Percentiles rank a stretch among this genome's conserved stretches.
Evolutionary conservation across 1,140 invertebrate species (phyloP).

Genomic region (Calosoma granatense): DNA sequence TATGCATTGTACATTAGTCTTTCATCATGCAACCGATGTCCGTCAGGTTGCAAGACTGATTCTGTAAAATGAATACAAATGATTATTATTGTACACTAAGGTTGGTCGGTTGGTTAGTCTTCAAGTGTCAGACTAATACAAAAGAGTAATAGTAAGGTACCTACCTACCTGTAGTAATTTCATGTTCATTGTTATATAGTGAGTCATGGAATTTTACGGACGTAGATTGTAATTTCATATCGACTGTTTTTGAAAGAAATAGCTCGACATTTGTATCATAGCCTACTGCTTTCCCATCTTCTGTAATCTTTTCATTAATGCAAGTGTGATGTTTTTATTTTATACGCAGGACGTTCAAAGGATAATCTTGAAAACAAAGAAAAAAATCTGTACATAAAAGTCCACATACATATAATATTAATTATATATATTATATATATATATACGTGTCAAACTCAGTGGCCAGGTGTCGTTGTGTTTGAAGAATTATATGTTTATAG

Average conservation of each 20-base stretch:
- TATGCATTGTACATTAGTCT: not conserved
- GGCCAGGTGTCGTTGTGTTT: slow-evolving; percentile 19
- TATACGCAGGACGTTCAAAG: slow-evolving; percentile 2
- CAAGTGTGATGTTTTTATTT: not conserved
- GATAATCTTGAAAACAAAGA: not conserved
- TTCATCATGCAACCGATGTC: too few species aligned
- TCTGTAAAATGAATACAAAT: too few species aligned
- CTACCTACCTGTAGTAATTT: too few species aligned
- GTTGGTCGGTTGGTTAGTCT: too few species aligned
- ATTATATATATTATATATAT: not conserved
- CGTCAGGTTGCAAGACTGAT: too few species aligned
- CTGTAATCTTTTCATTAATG: too few species aligned
- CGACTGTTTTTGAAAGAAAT: not conserved
- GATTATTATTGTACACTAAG: too few species aligned
- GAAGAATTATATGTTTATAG: slow-evolving; percentile 16
- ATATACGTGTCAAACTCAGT: not conserved
- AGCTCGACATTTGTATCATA: slow-evolving; percentile 1
- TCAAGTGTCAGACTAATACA: too few species aligned
- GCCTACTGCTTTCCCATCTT: not conserved
- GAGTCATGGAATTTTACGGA: too few species aligned
- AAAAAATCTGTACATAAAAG: not conserved
- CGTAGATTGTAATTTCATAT: not conserved
- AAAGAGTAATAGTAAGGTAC: too few species aligned
- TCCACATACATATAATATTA: slow-evolving; percentile 7
- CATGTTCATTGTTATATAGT: too few species aligned